Conservation (phyloP, 2,888 invertebrate species). For the Rapana venosa region DNA sequence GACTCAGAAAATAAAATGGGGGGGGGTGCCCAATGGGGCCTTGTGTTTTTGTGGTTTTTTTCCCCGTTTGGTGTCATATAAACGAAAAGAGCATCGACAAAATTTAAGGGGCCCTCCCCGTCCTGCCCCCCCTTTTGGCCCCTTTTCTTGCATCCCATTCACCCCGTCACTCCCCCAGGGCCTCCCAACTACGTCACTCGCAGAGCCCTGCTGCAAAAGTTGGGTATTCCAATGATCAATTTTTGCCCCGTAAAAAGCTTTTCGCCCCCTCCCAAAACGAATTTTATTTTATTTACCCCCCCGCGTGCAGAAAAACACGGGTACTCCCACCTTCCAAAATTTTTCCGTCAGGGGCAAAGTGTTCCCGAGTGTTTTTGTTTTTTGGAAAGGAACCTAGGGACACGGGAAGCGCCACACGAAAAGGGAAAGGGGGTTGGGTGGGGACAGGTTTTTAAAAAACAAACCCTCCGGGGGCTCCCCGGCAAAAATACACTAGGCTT, state of each 20-base stretch:
- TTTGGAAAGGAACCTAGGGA: no score
- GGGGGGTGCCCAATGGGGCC: background rate
- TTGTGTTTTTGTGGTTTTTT: background rate
- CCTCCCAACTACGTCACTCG: background rate
- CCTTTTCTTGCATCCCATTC: no score
- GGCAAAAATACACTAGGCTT: no score
- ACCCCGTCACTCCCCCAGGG: no score
- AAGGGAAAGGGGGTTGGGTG: no score
- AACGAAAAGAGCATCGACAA: background rate
- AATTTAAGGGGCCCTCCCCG: no score
- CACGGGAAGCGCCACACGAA: no score
- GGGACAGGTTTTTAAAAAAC: no score
- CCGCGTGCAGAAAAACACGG: background rate
- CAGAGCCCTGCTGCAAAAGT: background rate
- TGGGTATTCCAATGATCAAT: background rate
- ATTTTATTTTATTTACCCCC: background rate
- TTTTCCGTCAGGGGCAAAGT: background rate
- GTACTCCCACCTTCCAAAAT: background rate
- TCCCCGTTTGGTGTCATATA: background rate
- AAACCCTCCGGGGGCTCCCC: no score
- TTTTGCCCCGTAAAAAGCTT: background rate
- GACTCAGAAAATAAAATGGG: background rate
- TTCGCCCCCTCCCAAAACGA: background rate
- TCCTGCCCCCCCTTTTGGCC: background rate
- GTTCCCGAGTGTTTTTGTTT: background rate